Evolutionary conservation across 1,140 invertebrate species (phyloP).

Genomic region (Polypedilum vanderplanki): DNA sequence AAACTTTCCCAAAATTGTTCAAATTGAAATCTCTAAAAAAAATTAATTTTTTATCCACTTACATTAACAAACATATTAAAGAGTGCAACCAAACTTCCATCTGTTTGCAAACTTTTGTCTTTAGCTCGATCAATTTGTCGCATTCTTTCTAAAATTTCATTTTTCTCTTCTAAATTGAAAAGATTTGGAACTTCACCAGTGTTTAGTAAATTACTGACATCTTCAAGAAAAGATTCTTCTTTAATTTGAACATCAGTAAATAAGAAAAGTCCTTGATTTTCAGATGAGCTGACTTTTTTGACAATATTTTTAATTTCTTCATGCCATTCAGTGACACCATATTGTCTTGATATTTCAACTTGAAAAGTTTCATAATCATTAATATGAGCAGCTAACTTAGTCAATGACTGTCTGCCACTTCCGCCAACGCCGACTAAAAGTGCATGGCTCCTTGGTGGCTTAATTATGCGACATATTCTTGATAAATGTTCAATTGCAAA

Average conservation of each 20-base stretch:
- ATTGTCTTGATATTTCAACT: conserved; percentile 85
- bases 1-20: no score
- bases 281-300: conserved; percentile 68
- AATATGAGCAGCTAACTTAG: conserved; percentile 83
- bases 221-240: conserved; percentile 88
- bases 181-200: conserved; percentile 92
- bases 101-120: conserved; percentile 84
- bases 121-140: conserved; percentile 79
- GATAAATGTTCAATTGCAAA: conserved; percentile 94
- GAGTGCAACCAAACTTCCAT: conserved; percentile 81
- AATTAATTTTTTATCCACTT: conserved; percentile 12
- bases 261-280: conserved; percentile 84
- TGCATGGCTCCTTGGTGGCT: conserved; percentile 81
- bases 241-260: conserved; percentile 91
- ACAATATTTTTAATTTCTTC: conserved; percentile 83
- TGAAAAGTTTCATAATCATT: conserved; percentile 87
- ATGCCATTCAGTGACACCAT: conserved; percentile 77
- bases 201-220: conserved; percentile 89
- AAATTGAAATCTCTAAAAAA: no score
- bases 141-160: conserved; percentile 93
- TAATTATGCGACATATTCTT: conserved; percentile 82
- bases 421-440: conserved; percentile 85
- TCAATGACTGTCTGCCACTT: conserved; percentile 84
- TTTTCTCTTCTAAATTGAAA: conserved; percentile 80
- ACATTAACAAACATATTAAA: conserved; percentile 83